Evolutionary conservation across 1,140 invertebrate genomes (phyloP).

Genomic region (Zophobas morio): DNA sequence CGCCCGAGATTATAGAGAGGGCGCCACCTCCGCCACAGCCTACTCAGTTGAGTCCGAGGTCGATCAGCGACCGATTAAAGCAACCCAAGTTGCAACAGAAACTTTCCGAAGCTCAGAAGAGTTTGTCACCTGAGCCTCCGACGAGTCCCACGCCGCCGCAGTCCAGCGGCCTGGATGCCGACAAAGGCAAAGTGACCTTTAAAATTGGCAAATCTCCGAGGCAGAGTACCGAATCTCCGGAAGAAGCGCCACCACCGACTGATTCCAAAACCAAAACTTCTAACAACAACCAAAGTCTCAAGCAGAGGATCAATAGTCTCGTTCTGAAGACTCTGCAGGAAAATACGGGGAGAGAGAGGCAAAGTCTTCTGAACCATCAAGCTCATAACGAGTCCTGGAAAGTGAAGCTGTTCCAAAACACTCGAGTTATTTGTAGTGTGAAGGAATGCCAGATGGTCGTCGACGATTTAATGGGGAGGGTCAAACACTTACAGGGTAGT

Average conservation of each 20-base stretch:
- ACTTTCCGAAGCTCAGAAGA: slow-evolving; percentile 58
- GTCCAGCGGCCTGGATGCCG: slow-evolving; percentile 26
- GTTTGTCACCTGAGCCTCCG: slow-evolving; percentile 57
- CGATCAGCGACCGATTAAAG: slow-evolving; percentile 64
- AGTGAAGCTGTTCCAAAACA: slow-evolving; percentile 84
- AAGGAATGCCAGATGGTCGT: slow-evolving; percentile 84
- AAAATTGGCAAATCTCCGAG: slow-evolving; percentile 48
- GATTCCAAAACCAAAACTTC: slow-evolving; percentile 65
- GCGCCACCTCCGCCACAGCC: neutral
- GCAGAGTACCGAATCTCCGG: slow-evolving; percentile 15
- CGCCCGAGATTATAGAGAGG: slow-evolving; percentile 41
- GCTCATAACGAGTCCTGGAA: slow-evolving; percentile 83
- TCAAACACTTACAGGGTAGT: slow-evolving; percentile 13
- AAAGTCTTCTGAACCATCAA: slow-evolving; percentile 70
- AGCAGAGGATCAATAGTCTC: slow-evolving; percentile 89
- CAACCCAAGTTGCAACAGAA: slow-evolving; percentile 64
- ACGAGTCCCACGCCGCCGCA: slow-evolving; percentile 29
- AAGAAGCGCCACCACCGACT: slow-evolving; percentile 60
- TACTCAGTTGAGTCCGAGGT: slow-evolving; percentile 54
- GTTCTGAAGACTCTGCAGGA: slow-evolving; percentile 91
- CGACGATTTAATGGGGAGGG: slow-evolving; percentile 77
- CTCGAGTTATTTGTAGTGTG: slow-evolving; percentile 82
- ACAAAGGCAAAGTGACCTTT: slow-evolving; percentile 54
- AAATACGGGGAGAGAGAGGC: slow-evolving; percentile 87
- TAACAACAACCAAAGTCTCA: slow-evolving; percentile 79